Conservation (phyloP, 53 echinoderm and acorn worm species). For the Antedon mediterranea region DNA sequence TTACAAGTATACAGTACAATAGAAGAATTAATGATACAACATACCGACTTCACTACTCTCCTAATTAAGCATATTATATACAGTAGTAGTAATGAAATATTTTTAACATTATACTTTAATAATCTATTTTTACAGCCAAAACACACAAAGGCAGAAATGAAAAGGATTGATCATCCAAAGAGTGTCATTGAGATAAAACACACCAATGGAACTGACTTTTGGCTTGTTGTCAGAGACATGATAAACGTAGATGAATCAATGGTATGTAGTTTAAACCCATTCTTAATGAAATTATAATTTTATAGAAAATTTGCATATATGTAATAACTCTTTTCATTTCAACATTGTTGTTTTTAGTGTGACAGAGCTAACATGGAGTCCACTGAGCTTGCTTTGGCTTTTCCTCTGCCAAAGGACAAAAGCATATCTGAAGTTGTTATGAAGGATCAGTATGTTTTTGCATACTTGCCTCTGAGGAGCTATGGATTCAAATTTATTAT, state of each 20-base stretch:
- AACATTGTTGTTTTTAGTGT: background rate
- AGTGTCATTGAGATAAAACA: constrained; percentile 40
- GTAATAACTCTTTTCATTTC: too few relatives aligned
- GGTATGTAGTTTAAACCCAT: background rate
- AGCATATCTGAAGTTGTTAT: constrained; percentile 2
- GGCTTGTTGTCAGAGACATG: constrained; percentile 37
- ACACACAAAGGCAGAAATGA: constrained; percentile 14
- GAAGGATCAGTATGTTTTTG: constrained; percentile 37
- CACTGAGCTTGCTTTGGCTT: constrained; percentile 41
- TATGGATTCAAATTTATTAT: constrained; percentile 51
- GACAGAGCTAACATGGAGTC: constrained; percentile 23
- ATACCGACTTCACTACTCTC: too few relatives aligned
- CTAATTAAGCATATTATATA: too few relatives aligned
- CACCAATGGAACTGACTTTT: constrained; percentile 21
- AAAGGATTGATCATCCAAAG: constrained; percentile 23
- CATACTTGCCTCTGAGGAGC: constrained; percentile 37
- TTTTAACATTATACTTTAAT: too few relatives aligned
- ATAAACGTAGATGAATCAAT: constrained; percentile 16
- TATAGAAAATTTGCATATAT: too few relatives aligned
- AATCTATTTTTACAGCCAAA: too few relatives aligned
- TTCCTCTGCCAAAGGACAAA: constrained; percentile 11
- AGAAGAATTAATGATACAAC: too few relatives aligned
- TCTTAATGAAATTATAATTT: background rate
- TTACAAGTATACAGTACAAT: too few relatives aligned
- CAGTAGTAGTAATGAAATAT: too few relatives aligned